Evolutionary conservation across 2,888 invertebrate genomes (phyloP), one percentile per base, ranked within the genome.

Genomic region (Baccha elongata): DNA sequence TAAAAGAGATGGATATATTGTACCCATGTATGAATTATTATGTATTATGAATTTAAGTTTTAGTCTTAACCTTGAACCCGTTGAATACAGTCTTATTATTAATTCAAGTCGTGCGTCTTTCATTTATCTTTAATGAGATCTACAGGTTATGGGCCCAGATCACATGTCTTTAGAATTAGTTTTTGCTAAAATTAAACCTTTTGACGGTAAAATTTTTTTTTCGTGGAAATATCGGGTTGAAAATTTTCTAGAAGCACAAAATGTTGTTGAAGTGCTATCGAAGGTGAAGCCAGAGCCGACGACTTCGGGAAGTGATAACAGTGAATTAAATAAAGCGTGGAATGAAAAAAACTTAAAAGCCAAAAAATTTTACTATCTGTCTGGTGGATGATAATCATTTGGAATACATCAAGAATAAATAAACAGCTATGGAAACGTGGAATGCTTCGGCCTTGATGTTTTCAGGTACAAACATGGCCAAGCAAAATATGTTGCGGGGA

Each of bases 401-500:
- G 26, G 67, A 84, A 4, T 76, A 72, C 17, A 76, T 84, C 3
- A 75, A 80, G 76, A 40, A 71, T 26, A 84, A 84, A 23, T 13
- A 58, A 10, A 76, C 64, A 0, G 84, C 81, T 3, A 76, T 48
- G 46, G 52, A 69, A 0, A 81, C 81, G 76, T 81, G 76, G 72
- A 53, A n/a, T 15, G 58, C 65, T 8, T 19, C 80, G 17, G 32
- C 32, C 2, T 10, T 10, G n/a, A 35, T 64, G 3, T 80, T 74
- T 40, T 79, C 81, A 15, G 74, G 74, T 1, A 83, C 73, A n/a
- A 81, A 81, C n/a, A 68, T 71, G 50, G 71, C 78, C 1, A 85
- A 85, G 10, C 78, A 68, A 55, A 85, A 85, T 40, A 74, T 78
- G 74, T 37, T 83, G 21, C 40, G 78, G 3, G 26, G 67, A 4